Evolutionary conservation across 2,888 invertebrate species (phyloP).

Genomic region (Erynnis tages): DNA sequence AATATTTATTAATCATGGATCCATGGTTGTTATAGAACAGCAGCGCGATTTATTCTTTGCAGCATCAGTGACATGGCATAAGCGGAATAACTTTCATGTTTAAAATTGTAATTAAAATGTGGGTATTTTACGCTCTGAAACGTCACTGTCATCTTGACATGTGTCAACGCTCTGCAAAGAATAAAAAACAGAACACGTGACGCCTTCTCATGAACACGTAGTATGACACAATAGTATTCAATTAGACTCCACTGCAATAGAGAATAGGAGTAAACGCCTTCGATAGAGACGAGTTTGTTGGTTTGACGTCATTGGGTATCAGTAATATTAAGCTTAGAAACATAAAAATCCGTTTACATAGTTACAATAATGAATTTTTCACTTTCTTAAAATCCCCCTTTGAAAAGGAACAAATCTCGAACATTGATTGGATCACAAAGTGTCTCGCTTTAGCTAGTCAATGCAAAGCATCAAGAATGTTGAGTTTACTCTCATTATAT

Average conservation of each 20-base stretch:
- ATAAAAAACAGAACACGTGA: background rate
- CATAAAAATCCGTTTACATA: background rate
- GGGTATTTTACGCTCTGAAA: background rate
- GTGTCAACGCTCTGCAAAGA: constrained; percentile 3
- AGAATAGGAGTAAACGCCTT: constrained; percentile 41
- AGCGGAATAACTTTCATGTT: background rate
- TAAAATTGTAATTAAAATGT: too few species aligned
- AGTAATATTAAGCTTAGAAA: background rate
- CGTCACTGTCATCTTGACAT: background rate
- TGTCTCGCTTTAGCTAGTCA: too few species aligned
- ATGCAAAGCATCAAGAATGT: too few species aligned
- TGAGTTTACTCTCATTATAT: too few species aligned
- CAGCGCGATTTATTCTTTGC: background rate
- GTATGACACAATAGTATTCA: constrained; percentile 59
- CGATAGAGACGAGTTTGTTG: constrained; percentile 31
- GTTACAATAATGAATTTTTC: background rate
- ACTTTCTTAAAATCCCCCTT: constrained; percentile 1
- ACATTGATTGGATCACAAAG: too few species aligned
- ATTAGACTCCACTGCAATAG: constrained; percentile 67
- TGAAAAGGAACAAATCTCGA: too few species aligned
- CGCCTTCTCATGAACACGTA: constrained; percentile 44
- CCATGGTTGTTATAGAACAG: constrained; percentile 16
- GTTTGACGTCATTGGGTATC: constrained; percentile 18
- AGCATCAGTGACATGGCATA: constrained; percentile 1
- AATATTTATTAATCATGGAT: constrained; percentile 23